Evolutionary conservation across 2,113 vertebrate genomes (phyloP).

Genomic region (Himantopus leucocephalus): DNA sequence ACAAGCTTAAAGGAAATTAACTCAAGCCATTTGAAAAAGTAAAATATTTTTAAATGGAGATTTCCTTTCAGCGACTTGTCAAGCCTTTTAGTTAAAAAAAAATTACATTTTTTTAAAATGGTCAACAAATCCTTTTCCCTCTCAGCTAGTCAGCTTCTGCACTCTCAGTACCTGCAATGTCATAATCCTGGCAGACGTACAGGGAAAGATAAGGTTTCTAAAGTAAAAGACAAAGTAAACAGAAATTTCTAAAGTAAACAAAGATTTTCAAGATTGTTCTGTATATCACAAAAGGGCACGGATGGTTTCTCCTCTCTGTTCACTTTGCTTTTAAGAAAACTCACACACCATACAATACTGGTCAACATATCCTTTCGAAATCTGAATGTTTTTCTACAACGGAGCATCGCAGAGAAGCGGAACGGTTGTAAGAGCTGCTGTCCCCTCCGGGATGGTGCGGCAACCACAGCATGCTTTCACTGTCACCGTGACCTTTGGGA

Average conservation of each 20-base stretch:
- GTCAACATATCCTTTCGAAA: background rate
- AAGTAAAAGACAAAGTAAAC: slow-evolving; percentile 15
- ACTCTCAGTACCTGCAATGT: background rate
- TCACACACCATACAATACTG: background rate
- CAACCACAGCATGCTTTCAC: background rate
- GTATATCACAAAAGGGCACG: background rate
- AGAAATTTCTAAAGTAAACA: background rate
- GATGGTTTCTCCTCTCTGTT: background rate
- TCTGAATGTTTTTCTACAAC: rapidly evolving
- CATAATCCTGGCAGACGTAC: rapidly evolving
- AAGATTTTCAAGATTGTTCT: background rate
- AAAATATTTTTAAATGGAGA: background rate
- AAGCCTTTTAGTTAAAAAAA: background rate
- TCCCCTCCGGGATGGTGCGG: background rate
- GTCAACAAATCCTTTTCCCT: background rate
- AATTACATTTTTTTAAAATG: rapidly evolving
- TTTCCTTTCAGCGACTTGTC: background rate
- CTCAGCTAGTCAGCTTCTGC: background rate
- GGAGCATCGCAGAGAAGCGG: rapidly evolving
- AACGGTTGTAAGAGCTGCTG: background rate
- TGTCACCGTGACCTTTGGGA: background rate
- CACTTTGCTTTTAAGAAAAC: background rate
- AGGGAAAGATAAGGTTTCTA: background rate
- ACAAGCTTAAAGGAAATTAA: background rate
- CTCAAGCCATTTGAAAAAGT: background rate